Conservation (phyloP, 2,113 vertebrate species). For the Canis aureus region DNA sequence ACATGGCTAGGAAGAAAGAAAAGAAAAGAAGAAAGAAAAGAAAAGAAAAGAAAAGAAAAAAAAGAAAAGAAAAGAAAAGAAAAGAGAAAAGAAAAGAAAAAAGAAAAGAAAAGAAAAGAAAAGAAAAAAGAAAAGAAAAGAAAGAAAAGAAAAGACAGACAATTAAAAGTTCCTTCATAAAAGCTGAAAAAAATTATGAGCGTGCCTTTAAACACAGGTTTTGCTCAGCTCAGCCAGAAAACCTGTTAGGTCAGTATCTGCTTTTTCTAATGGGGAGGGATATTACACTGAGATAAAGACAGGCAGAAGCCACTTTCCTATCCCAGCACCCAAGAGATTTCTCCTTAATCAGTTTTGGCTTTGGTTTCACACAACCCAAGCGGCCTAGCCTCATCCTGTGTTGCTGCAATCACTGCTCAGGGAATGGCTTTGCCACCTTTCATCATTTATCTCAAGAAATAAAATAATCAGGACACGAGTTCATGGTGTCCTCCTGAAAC, state of each 20-base stretch:
- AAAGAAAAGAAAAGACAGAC: not conserved
- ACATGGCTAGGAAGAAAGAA: not conserved
- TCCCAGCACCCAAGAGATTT: not conserved
- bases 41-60: not conserved
- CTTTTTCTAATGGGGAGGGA: not conserved
- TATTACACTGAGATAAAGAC: not conserved
- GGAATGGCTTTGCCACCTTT: slow-evolving; percentile 55
- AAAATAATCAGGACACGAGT: slow-evolving; percentile 47
- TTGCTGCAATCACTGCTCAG: not conserved
- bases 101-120: not conserved
- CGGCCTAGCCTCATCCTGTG: not conserved
- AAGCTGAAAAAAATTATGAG: not conserved
- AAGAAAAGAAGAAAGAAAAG: not conserved
- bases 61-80: too few relatives aligned
- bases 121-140: too few relatives aligned
- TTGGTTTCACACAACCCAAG: slow-evolving; percentile 7
- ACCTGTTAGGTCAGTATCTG: not conserved
- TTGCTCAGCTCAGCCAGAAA: slow-evolving; percentile 26
- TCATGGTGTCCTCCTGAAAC: not conserved
- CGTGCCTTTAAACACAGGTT: not conserved
- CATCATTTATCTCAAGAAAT: slow-evolving; percentile 52
- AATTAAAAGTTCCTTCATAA: slow-evolving; percentile 25
- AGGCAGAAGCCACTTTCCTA: not conserved
- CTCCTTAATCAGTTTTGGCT: slow-evolving; percentile 31
- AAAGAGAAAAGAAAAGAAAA: too few relatives aligned